Evolutionary conservation across 2,113 vertebrate genomes (phyloP), one percentile per base, ranked within the genome.

Genomic region (Anarhynchus alexandrinus): DNA sequence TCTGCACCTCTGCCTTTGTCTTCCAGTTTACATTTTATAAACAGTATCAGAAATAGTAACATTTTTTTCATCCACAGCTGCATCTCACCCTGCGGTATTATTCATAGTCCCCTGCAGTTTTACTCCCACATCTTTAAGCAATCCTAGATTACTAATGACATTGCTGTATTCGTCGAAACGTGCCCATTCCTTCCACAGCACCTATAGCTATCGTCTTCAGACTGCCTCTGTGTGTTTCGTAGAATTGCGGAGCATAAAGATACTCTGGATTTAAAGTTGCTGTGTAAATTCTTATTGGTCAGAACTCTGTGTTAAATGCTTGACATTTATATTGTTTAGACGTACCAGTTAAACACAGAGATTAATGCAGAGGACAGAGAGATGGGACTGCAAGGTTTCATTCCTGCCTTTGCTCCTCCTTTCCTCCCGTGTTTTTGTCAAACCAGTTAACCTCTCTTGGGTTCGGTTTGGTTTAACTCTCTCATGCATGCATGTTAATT

Each of bases 111-210:
- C 65, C 73, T 82, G 69, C 47, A 36, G 64, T 30, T 87, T 29
- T 8, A 43, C 89, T 74, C 93, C 52, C 84, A 59, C 69, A 8
- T 18, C 69, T 87, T 64, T 42, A 32, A 59, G 58, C 55, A 26
- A 5, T 11, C 67, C 22, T 3, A 3, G 38, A 6, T 78, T 38
- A 34, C 62, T 86, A 6, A 55, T 14, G 47, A 26, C 79, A 5
- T 5, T 0, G 6, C 70, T 70, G 38, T 20, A 36, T 38, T 32
- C 45, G 20, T 10, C 1, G 2, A 12, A 25, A 43, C 2, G 0
- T 12, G 2, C 6, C 15, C 3, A 0, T 12, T 51, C 74, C 62
- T 52, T 15, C 62, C 14, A 0, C 13, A 38, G 42, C 80, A 32
- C n/a, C 38, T 4, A 4, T 9, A 58, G 42, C 55, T 22, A 10